Conservation (phyloP, 2,797 vertebrate species). For the Odontamblyopus rebecca region DNA sequence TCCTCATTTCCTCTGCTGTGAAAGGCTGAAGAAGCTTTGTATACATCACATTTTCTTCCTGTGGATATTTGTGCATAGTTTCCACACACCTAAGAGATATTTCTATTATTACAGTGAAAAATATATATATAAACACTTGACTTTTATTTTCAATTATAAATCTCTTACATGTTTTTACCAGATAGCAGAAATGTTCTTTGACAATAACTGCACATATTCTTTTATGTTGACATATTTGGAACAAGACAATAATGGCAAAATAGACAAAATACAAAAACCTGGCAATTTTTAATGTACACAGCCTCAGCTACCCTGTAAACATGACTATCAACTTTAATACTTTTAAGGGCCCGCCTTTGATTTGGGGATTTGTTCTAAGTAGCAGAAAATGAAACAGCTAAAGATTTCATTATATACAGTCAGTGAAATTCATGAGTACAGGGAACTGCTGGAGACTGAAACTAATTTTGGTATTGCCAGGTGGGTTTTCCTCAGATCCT, state of each 20-base stretch:
- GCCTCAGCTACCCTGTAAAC: slow-evolving; percentile 64
- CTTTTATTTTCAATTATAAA: slow-evolving; percentile 63
- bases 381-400: slow-evolving; percentile 70
- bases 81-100: not conserved
- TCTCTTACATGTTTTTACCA: slow-evolving; percentile 42
- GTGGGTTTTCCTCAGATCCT: slow-evolving; percentile 47
- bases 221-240: slow-evolving; percentile 50
- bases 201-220: slow-evolving; percentile 29
- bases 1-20: slow-evolving; percentile 23
- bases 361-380: slow-evolving; percentile 75
- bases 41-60: not conserved
- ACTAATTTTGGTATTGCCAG: slow-evolving; percentile 35
- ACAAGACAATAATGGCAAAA: slow-evolving; percentile 32
- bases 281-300: slow-evolving; percentile 36
- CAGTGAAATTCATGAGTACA: slow-evolving; percentile 67
- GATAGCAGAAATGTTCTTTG: slow-evolving; percentile 22
- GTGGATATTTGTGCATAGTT: not conserved
- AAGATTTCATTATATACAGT: slow-evolving; percentile 77
- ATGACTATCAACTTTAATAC: slow-evolving; percentile 77
- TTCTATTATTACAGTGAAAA: not conserved
- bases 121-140: slow-evolving; percentile 56
- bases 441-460: slow-evolving; percentile 40
- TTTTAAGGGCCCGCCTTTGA: slow-evolving; percentile 83
- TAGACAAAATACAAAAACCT: slow-evolving; percentile 57
- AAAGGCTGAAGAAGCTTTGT: not conserved